Evolutionary conservation across 2,113 vertebrate genomes (phyloP).

Genomic region (Nycticebus coucang): DNA sequence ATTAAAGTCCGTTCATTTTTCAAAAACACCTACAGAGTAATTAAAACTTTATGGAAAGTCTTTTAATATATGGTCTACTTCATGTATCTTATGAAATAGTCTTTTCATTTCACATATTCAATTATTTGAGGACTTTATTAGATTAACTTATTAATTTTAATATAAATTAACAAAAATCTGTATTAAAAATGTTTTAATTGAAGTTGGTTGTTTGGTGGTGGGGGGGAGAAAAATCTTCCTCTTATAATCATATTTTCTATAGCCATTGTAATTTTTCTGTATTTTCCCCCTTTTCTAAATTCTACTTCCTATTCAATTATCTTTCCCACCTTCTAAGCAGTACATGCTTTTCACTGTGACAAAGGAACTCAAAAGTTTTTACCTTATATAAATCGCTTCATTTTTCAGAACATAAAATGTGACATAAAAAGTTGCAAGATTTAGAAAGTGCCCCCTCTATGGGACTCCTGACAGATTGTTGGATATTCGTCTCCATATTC

Average conservation of each 20-base stretch:
- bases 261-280: not conserved
- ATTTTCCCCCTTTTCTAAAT: not conserved
- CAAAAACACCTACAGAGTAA: slow-evolving; percentile 28
- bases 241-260: not conserved
- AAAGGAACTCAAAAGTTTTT: slow-evolving; percentile 4
- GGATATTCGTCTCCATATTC: not conserved
- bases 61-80: not conserved
- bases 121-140: not conserved
- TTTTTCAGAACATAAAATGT: slow-evolving; percentile 53
- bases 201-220: not conserved
- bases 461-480: slow-evolving; percentile 70
- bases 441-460: slow-evolving; percentile 83
- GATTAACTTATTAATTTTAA: not conserved
- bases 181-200: not conserved
- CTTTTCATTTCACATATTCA: not conserved
- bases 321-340: not conserved
- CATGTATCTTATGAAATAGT: not conserved
- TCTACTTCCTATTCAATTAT: not conserved
- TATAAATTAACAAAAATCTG: not conserved
- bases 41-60: not conserved
- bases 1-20: slow-evolving; percentile 10
- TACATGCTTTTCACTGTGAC: not conserved
- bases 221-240: not conserved
- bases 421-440: slow-evolving; percentile 25
- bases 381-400: not conserved